phyloP scores from a whole-genome alignment of 2,888 invertebrate species.

The Acleris holmiana region DNA sequence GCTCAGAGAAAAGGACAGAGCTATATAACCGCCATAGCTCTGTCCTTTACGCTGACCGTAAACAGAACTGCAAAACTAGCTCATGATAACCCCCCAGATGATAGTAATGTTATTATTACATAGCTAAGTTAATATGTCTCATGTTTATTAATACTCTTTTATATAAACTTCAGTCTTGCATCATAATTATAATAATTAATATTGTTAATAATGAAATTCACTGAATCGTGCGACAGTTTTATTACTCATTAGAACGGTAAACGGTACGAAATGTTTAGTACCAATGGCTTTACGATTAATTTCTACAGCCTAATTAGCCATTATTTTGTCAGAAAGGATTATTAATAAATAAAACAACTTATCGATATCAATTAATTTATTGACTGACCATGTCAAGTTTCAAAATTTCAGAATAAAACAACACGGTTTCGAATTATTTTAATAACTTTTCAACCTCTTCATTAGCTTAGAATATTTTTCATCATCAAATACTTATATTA shows the following conservation, averaged over 20 bases:
- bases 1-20: no score
- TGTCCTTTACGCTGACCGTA: no score
- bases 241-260: neutral
- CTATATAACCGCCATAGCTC: no score
- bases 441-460: constrained; percentile 40
- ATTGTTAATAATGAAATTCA: neutral
- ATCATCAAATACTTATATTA: constrained; percentile 45
- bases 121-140: neutral
- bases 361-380: constrained; percentile 37
- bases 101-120: neutral
- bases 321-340: neutral
- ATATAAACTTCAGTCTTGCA: neutral
- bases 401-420: constrained; percentile 44
- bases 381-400: constrained; percentile 32
- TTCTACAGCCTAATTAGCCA: constrained; percentile 15
- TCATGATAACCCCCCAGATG: no score
- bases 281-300: neutral
- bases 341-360: constrained; percentile 36
- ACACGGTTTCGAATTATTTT: constrained; percentile 42
- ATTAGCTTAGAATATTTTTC: constrained; percentile 46
- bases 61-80: no score
- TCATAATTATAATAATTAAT: neutral
- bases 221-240: neutral
- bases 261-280: neutral
- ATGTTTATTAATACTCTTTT: neutral